These are phyloP conservation scores for Mionectes olivaceus DNA, from an alignment of 2,797 vertebrate genomes.

Conservation along the genomic window DNA sequence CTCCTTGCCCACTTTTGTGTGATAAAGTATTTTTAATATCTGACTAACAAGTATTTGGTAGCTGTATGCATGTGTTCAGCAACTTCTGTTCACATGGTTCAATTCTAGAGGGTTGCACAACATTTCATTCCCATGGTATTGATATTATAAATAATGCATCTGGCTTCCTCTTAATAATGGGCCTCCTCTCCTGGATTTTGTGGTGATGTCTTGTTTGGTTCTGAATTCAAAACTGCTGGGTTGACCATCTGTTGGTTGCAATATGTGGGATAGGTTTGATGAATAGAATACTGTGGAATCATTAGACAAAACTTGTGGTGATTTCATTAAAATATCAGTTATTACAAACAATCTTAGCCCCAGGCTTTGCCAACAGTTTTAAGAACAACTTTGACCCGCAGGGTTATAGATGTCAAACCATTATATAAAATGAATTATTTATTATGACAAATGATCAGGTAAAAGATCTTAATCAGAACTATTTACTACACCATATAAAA, in stretches of 20 bases:
- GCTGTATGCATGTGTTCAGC: not conserved
- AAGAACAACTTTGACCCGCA: not conserved
- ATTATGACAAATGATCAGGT: not conserved
- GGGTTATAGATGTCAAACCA: not conserved
- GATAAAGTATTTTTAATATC: not conserved
- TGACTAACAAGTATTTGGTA: not conserved
- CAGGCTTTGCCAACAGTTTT: not conserved
- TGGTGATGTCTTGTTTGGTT: not conserved
- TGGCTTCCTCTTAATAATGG: not conserved
- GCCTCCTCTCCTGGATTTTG: not conserved
- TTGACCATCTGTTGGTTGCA: not conserved
- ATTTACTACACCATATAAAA: not conserved
- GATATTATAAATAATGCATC: not conserved
- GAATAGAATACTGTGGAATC: not conserved
- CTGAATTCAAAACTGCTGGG: not conserved
- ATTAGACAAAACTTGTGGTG: not conserved
- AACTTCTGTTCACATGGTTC: not conserved
- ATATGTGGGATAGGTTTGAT: not conserved
- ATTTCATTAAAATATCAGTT: not conserved
- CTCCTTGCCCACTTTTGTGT: not conserved
- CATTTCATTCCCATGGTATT: not conserved
- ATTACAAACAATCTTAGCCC: not conserved
- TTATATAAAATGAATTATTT: not conserved
- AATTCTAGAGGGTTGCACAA: not conserved
- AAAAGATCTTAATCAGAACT: not conserved